Base-by-base conservation (phyloP, 1,140 invertebrate genomes). In the Adoxophyes honmai region DNA sequence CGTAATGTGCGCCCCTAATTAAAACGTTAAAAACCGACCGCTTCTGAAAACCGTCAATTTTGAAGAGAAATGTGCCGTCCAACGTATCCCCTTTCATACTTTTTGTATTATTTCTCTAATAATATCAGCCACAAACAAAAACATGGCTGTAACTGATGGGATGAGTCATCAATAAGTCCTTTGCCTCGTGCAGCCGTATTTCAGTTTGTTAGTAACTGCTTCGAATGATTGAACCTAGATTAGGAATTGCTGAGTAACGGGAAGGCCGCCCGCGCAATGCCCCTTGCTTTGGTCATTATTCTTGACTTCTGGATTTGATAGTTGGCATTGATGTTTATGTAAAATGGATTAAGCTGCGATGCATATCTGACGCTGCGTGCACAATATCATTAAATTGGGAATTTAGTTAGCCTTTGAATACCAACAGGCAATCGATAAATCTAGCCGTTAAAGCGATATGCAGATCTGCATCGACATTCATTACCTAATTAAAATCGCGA, bases 401-500 rank as follows among this genome's bases (percentile, higher is more conserved):
- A 74, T 78, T 78, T 68, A 75, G 65, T 66, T 65, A 70, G 70
- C 67, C 59, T 79, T 78, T 75, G 70, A 77, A 77, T 66, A 58
- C 68, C 71, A 73, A 81, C 74, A 78, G 70, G 72, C 60, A 78
- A 77, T 71, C 73, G 78, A 86, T 86, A 86, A 86, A 88, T 86
- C 82, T 86, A 86, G 76, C 76, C 70, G 83, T 81, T 80, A 77
- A 77, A 78, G 73, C 81, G 81, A 88, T 86, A 88, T 85, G 83
- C 82, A 88, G 83, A 88, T 88, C 86, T 76, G 75, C 83, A 86
- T 86, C 82, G 84, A 87, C 86, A 83, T 87, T 86, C 82, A 87
- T 88, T 88, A 86, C 86, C 86, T 88, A 88, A 88, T 88, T 88
- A 88, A 88, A 88, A 88, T 83, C 86, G 84, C 82, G 79, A 81